Evolutionary conservation across 2,113 vertebrate genomes (phyloP), one percentile per base, ranked within the genome.

Genomic region (Oxygymnocypris stewartii): DNA sequence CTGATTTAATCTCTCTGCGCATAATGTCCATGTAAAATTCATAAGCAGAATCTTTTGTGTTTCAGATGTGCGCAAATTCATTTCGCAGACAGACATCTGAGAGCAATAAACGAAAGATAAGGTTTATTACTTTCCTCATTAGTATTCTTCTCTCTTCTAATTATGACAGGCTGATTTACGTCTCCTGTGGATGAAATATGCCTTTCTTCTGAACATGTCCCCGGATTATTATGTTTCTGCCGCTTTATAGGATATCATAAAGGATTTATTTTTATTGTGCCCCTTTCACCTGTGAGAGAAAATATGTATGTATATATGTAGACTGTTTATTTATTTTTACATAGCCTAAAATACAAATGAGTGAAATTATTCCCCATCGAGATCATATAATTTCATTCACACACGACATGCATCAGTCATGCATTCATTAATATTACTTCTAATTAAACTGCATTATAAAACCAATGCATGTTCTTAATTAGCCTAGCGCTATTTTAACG

Each of bases 21-120:
- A 40, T 82, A 79, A 89, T 87, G 51, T 84, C 77, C 59, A 87
- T 91, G 88, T 78, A 82, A 86, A 89, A 89, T 88, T 89, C 86
- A 84, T 87, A 77, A 86, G 85, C 23, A 61, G 57, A 25, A 37
- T 80, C 82, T 87, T 86, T 83, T 86, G 80, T 87, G 75, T 79
- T 61, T 79, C 57, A 61, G 57, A 76, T 74, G 28, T 49, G 59
- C 67, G 44, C 42, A 81, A 86, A 87, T 89, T 89, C 59, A 88
- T 91, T 85, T 87, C 74, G 59, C 40, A 85, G 87, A 89, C 85
- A 76, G 23, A 78, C 47, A 90, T 91, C 87, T 76, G 40, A 5
- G 44, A 44, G 76, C 71, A 86, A 75, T 88, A 84, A 81, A 76
- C 63, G 28, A 18, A 25, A 13, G 31, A 37, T 10, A 54, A 42